Conservation (phyloP, 2,113 vertebrate genomes). For the Indicator indicator region DNA sequence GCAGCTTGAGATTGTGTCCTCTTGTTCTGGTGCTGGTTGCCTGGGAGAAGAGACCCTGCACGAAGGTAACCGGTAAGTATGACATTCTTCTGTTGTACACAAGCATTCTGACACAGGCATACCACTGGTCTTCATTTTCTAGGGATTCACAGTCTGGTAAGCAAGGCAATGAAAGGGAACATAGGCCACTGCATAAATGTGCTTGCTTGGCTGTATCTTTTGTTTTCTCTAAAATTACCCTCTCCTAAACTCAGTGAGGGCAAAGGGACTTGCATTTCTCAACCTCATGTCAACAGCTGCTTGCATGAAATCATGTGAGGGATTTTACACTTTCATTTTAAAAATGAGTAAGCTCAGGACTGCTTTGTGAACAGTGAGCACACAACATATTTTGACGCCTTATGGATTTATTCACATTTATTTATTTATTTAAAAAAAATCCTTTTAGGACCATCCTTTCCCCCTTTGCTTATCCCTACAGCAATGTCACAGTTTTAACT, state of each 20-base stretch:
- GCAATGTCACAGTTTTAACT: not conserved
- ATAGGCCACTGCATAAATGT: accelerated
- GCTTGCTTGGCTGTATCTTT: not conserved
- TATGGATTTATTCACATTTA: not conserved
- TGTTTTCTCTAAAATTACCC: not conserved
- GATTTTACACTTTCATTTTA: not conserved
- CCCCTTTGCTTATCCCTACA: too few relatives aligned
- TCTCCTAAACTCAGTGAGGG: not conserved
- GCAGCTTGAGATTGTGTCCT: too few relatives aligned
- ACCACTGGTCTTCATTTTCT: not conserved
- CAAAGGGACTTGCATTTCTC: not conserved
- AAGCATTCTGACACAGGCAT: not conserved
- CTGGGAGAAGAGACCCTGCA: too few relatives aligned
- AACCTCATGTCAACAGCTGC: not conserved
- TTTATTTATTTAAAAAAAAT: too few relatives aligned
- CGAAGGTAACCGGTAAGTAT: not conserved
- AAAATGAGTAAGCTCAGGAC: not conserved
- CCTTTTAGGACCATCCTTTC: not conserved
- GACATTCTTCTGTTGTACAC: not conserved
- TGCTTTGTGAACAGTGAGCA: not conserved
- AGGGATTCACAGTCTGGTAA: not conserved
- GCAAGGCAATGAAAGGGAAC: not conserved
- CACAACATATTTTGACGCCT: not conserved
- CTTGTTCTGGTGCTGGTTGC: too few relatives aligned
- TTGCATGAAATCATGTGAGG: not conserved